Conservation (phyloP, 2,113 vertebrate genomes). For the Dasypus novemcinctus region DNA sequence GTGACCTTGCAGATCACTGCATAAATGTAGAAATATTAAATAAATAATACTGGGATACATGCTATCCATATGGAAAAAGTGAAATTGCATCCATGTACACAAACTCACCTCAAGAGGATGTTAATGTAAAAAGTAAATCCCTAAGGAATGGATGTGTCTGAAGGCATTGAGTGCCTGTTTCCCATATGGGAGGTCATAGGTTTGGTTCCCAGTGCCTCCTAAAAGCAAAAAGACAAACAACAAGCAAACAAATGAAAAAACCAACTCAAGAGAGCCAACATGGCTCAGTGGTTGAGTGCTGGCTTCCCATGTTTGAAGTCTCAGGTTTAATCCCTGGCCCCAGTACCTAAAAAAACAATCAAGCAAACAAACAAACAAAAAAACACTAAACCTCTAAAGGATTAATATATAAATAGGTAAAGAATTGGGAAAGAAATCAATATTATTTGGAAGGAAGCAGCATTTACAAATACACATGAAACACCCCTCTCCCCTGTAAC, state of each 20-base stretch:
- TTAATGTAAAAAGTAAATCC: background rate
- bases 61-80: background rate
- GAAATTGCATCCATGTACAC: background rate
- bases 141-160: too few relatives aligned
- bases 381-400: background rate
- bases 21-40: background rate
- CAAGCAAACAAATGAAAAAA: too few relatives aligned
- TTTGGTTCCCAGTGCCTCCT: too few relatives aligned
- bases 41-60: background rate
- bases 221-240: too few relatives aligned
- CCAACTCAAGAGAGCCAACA: too few relatives aligned
- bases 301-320: too few relatives aligned
- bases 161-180: too few relatives aligned
- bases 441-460: background rate
- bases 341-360: too few relatives aligned
- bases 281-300: too few relatives aligned
- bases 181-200: too few relatives aligned
- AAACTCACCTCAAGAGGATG: background rate
- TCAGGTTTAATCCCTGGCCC: too few relatives aligned
- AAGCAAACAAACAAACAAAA: too few relatives aligned
- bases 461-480: background rate
- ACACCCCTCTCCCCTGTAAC: background rate
- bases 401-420: conserved; percentile 3
- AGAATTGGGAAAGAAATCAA: background rate
- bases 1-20: background rate